A percentile compares a stretch with the other conserved stretches of the same genome.
These are phyloP conservation scores for Dendrocopos noguchii DNA, from an alignment of 2,113 vertebrate genomes.

Conservation along the genomic window DNA sequence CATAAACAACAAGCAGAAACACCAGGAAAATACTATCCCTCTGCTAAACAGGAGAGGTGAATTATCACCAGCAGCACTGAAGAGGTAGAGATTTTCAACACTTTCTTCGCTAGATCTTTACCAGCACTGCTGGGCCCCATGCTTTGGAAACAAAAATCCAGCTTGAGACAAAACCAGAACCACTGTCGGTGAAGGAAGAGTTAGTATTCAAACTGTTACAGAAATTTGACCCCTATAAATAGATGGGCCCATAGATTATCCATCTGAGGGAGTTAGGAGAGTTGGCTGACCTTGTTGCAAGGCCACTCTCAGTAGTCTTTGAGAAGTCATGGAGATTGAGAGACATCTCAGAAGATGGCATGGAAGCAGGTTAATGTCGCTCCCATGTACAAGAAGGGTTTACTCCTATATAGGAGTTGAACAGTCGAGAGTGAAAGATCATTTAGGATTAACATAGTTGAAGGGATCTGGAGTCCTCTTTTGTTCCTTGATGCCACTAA, in stretches of 20 bases:
- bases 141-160: background rate
- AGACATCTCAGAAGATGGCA: background rate
- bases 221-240: background rate
- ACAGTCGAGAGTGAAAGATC: background rate
- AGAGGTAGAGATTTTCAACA: background rate
- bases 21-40: background rate
- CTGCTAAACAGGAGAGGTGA: background rate
- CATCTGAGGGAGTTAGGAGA: background rate
- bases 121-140: background rate
- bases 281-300: background rate
- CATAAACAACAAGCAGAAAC: background rate
- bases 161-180: background rate
- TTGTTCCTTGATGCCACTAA: background rate
- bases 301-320: background rate
- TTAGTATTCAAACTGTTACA: background rate
- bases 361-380: background rate
- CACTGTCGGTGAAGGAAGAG: background rate
- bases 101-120: background rate
- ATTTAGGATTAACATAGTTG: background rate
- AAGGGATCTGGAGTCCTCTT: background rate
- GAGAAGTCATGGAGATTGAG: background rate
- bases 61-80: background rate
- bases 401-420: too few relatives aligned
- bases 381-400: background rate
- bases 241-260: background rate